Conservation (phyloP, 2,113 vertebrate genomes). For the Podocnemis expansa region DNA sequence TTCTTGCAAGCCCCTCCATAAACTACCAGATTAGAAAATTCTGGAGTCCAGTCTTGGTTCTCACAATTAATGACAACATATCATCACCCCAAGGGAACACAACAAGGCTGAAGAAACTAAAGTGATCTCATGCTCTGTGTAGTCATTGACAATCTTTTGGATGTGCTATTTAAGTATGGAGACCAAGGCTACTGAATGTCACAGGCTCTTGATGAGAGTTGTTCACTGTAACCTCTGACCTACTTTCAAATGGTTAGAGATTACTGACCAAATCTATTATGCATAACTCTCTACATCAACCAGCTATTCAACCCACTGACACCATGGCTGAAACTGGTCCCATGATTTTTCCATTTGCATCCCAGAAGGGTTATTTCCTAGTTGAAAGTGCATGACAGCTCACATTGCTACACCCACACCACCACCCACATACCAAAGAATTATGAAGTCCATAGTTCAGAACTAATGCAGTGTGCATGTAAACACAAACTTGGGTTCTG, state of each 20-base stretch:
- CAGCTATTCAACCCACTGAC: too few relatives aligned
- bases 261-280: neutral
- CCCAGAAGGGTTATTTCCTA: neutral
- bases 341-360: neutral
- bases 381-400: rapidly evolving
- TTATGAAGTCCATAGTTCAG: neutral
- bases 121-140: neutral
- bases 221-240: neutral
- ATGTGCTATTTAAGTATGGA: neutral
- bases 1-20: neutral
- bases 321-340: neutral
- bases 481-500: neutral
- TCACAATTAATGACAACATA: neutral
- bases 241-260: neutral
- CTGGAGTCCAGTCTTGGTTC: neutral
- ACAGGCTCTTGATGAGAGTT: neutral
- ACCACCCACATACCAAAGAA: neutral
- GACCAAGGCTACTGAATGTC: neutral
- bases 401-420: neutral
- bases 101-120: neutral
- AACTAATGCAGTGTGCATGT: neutral
- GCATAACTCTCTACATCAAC: neutral
- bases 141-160: neutral
- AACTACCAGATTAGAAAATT: neutral
- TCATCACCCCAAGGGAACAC: neutral